Evolutionary conservation across 2,888 invertebrate genomes (phyloP).

Genomic region (Acleris cristana): DNA sequence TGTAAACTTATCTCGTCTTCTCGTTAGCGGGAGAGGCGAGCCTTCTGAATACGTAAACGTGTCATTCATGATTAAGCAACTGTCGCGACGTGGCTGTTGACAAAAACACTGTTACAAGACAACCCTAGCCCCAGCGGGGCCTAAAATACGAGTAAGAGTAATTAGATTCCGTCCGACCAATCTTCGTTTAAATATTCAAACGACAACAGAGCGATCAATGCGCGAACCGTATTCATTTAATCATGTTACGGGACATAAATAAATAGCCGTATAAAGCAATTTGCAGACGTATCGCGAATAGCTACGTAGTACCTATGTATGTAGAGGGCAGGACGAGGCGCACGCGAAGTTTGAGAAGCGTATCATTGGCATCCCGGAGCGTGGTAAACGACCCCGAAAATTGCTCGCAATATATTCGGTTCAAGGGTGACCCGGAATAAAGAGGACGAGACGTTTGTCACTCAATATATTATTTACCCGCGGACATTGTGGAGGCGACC

Average conservation of each 20-base stretch:
- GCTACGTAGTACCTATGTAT: conserved; percentile 43
- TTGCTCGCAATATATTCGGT: conserved; percentile 77
- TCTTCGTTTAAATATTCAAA: conserved; percentile 35
- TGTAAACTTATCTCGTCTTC: conserved; percentile 80
- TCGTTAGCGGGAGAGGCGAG: conserved; percentile 75
- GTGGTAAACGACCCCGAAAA: conserved; percentile 77
- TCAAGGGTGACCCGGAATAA: conserved; percentile 77
- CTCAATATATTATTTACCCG: conserved; percentile 74
- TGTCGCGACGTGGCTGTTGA: conserved; percentile 71
- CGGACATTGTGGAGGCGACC: conserved; percentile 51
- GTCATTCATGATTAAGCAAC: conserved; percentile 79
- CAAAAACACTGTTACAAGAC: conserved; percentile 63
- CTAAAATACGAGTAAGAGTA: conserved; percentile 47
- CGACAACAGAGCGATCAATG: conserved; percentile 18
- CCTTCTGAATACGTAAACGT: conserved; percentile 78
- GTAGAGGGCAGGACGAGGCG: conserved; percentile 53
- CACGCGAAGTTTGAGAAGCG: conserved; percentile 63
- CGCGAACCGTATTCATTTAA: conserved; percentile 15
- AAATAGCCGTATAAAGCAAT: conserved; percentile 56
- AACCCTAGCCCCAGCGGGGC: conserved; percentile 53
- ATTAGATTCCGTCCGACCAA: conserved; percentile 39
- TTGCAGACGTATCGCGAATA: conserved; percentile 54
- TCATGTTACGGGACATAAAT: conserved; percentile 40
- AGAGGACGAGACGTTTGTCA: conserved; percentile 74
- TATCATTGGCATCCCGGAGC: conserved; percentile 73